Base-by-base conservation (phyloP, 2,113 vertebrate species). In the Lepidiolamprologus cunningtoni region DNA sequence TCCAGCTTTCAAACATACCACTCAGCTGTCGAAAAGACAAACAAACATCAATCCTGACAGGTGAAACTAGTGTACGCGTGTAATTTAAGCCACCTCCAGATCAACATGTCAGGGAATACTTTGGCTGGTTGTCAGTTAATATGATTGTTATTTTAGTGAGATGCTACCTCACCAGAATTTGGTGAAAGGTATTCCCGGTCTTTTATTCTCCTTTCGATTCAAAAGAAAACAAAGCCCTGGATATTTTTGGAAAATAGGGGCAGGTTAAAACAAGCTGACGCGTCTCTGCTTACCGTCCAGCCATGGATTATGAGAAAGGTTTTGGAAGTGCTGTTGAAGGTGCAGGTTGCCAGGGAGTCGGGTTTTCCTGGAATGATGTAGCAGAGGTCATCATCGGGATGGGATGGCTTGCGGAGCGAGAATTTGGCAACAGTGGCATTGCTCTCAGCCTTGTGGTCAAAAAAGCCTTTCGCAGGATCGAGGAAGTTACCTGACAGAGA, bases 1-100 rank as follows among this genome's bases (percentile, higher is more conserved):
- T 92, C 96, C 97, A 97, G 93, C 96, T 96, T 86, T 97, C 96
- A 86, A 96, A 97, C 95, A 97, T 86, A 3, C 97, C 97, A 23
- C 94, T 97, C 82, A 97, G 53, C 97, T 97, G 92, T 82, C 4
- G 26, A 73, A 80, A 81, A 4, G 31, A 45, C 17, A 84, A n/a
- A 21, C 2, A 17, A 66, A 80, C 50, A 68, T 23, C 17, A 16
- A n/a, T n/a, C n/a, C n/a, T n/a, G n/a, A n/a, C n/a, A 76, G 1
- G 45, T 35, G 11, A 82, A 26, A 6, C 3, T 0, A 31, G 54
- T 1, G 12, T 0, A 8, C 7, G 2, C 5, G 6, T 8, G 71
- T 31, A 50, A 31, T 31, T 31, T 50, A 50, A 78, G 71, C 42
- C 73, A 52, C 45, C 26, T 78, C 9, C 45, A 78, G 26, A 33